Conservation (phyloP, 1,140 invertebrate species). For the Diabrotica virgifera region DNA sequence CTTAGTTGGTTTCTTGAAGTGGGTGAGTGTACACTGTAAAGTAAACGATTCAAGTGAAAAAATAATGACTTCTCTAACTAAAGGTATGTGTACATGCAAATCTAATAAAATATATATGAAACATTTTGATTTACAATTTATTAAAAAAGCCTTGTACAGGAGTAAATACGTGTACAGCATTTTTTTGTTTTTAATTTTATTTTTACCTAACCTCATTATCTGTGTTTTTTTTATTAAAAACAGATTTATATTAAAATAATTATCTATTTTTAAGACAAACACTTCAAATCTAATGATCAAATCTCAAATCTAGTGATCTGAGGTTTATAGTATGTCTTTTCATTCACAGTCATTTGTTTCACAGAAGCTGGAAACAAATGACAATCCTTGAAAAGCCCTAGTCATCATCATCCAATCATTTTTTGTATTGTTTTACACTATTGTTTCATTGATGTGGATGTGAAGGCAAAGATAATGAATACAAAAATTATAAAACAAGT, state of each 20-base stretch:
- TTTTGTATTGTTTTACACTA: too few relatives aligned
- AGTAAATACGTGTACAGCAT: background rate
- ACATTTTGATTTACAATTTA: background rate
- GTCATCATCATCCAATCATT: too few relatives aligned
- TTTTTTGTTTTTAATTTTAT: background rate
- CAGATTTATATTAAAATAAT: background rate
- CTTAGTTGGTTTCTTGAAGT: too few relatives aligned
- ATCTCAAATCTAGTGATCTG: background rate
- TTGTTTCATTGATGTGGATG: too few relatives aligned
- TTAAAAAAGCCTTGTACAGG: background rate
- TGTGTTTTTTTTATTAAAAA: background rate
- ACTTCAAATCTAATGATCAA: background rate
- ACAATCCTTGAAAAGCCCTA: too few relatives aligned
- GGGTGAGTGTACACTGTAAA: too few relatives aligned
- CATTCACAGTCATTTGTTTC: too few relatives aligned
- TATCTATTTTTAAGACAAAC: background rate
- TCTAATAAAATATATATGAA: background rate
- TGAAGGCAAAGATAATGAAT: too few relatives aligned
- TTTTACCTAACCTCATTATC: background rate
- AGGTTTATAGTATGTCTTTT: background rate
- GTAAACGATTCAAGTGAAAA: background rate
- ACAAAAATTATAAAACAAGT: too few relatives aligned
- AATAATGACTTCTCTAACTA: conserved; percentile 8
- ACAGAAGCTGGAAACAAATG: too few relatives aligned
- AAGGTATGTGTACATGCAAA: conserved; percentile 8